phyloP scores from a whole-genome alignment of 2,888 invertebrate genomes.

The Ctena decussata region DNA sequence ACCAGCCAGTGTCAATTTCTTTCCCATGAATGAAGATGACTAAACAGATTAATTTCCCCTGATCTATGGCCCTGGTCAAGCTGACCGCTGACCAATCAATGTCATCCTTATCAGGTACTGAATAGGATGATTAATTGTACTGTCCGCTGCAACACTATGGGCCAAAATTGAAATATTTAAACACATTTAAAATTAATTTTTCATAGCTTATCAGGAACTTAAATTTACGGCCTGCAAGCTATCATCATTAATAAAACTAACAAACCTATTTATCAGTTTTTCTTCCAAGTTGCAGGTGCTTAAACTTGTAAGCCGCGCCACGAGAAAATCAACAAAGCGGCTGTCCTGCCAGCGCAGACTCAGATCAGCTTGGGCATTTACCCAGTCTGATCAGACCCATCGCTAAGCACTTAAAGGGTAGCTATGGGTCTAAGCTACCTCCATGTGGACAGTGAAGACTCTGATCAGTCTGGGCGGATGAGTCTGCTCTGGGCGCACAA shows the following conservation, averaged over 20 bases:
- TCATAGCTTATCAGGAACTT: not conserved
- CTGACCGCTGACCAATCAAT: constrained; percentile 7
- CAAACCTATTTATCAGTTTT: too few relatives aligned
- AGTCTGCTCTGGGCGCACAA: too few relatives aligned
- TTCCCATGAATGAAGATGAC: not conserved
- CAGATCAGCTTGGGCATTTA: too few relatives aligned
- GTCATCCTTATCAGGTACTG: not conserved
- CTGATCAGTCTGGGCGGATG: too few relatives aligned
- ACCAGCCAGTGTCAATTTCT: not conserved
- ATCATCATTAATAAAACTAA: not conserved
- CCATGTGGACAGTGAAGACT: too few relatives aligned
- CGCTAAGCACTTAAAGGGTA: too few relatives aligned
- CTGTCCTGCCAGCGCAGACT: too few relatives aligned
- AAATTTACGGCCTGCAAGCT: not conserved
- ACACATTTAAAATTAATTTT: not conserved
- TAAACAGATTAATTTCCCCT: not conserved
- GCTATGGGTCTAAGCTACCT: too few relatives aligned
- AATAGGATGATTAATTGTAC: not conserved
- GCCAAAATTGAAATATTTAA: not conserved
- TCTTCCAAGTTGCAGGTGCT: too few relatives aligned
- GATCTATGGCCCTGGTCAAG: not conserved
- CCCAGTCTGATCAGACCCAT: too few relatives aligned
- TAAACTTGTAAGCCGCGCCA: too few relatives aligned
- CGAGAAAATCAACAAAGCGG: too few relatives aligned
- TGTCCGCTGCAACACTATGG: not conserved